These are phyloP conservation scores for Parazoanthus swiftii DNA, from an alignment of 92 coral and sea anemone species.

Conservation along the genomic window DNA sequence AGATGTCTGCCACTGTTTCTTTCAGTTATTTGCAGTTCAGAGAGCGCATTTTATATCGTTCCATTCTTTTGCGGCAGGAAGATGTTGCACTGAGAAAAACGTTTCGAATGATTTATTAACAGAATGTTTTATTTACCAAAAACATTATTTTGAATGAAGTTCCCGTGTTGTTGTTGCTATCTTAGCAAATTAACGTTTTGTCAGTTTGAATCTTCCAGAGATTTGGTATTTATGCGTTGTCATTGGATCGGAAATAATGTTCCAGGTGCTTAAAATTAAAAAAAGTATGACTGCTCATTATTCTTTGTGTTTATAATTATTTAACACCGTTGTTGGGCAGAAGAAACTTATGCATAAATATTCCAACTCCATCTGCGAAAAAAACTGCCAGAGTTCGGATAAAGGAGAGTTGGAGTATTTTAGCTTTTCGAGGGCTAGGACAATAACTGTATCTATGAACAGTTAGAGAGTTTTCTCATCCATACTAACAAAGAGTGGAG, in stretches of 20 bases:
- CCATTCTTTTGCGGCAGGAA: constrained; percentile 28
- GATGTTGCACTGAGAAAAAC: constrained; percentile 17
- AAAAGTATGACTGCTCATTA: background rate
- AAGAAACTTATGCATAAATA: background rate
- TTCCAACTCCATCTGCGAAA: background rate
- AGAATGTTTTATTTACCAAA: background rate
- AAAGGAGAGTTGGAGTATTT: background rate
- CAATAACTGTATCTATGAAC: background rate
- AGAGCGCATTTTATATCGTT: constrained; percentile 36
- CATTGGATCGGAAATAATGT: background rate
- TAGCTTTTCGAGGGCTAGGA: too few relatives aligned
- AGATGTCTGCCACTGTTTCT: constrained; percentile 42
- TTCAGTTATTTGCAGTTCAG: constrained; percentile 37
- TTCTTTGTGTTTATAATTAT: background rate
- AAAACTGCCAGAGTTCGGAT: background rate
- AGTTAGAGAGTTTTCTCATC: background rate
- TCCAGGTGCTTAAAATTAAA: background rate
- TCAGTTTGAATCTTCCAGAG: background rate
- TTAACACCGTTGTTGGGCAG: background rate
- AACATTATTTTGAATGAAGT: constrained; percentile 4
- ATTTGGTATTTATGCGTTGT: constrained; percentile 27
- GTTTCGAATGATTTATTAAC: constrained; percentile 35
- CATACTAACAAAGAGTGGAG: background rate
- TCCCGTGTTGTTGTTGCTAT: constrained; percentile 26
- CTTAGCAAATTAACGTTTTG: constrained; percentile 19